phyloP scores from a whole-genome alignment of 1,140 invertebrate genomes.

The Hyles euphorbiae region DNA sequence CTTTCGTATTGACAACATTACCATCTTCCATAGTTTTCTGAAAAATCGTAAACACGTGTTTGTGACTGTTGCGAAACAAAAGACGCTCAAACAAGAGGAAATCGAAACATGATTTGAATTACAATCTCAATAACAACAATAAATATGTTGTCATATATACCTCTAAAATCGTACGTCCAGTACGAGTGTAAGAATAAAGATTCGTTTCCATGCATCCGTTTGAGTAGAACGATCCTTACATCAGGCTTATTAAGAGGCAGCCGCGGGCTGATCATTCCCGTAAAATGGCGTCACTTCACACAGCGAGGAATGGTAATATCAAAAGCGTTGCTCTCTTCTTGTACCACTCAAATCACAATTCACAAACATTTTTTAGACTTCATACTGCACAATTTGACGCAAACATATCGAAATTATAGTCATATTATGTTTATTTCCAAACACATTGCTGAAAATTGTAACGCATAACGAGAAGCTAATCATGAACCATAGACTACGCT shows the following conservation, averaged over 20 bases:
- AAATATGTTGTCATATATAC: constrained; percentile 38
- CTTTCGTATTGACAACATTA: constrained; percentile 60
- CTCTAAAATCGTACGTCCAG: constrained; percentile 72
- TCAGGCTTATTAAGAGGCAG: constrained; percentile 69
- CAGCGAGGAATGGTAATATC: constrained; percentile 67
- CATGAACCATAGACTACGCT: constrained; percentile 60
- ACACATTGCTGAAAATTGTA: constrained; percentile 65
- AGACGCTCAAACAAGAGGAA: constrained; percentile 66
- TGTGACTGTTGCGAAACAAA: constrained; percentile 65
- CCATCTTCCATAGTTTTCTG: constrained; percentile 75
- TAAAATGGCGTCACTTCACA: constrained; percentile 75
- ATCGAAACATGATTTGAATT: constrained; percentile 63
- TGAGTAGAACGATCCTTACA: constrained; percentile 63
- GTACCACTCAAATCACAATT: constrained; percentile 43
- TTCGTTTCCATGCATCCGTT: constrained; percentile 72
- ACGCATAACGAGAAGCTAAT: constrained; percentile 70
- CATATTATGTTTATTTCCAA: constrained; percentile 67
- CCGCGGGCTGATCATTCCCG: constrained; percentile 75
- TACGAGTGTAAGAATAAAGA: constrained; percentile 67
- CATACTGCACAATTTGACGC: constrained; percentile 37
- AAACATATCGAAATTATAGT: constrained; percentile 44
- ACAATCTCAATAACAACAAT: constrained; percentile 48
- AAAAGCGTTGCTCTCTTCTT: constrained; percentile 50
- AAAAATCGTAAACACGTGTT: constrained; percentile 62
- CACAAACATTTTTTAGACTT: constrained; percentile 51